phyloP scores from a whole-genome alignment of 2,888 invertebrate species.

The Marronus borbonicus region DNA sequence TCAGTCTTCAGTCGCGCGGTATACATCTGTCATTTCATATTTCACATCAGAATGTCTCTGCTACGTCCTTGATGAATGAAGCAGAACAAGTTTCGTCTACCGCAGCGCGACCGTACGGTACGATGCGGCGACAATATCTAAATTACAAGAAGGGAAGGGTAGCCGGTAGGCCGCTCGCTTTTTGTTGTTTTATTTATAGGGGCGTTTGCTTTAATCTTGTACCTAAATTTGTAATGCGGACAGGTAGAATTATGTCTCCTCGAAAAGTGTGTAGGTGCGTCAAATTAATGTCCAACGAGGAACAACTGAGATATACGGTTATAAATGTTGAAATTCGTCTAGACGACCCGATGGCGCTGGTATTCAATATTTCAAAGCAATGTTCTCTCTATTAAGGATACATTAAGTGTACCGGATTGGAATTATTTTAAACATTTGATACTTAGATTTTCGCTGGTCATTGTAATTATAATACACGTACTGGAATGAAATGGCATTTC shows the following conservation, averaged over 20 bases:
- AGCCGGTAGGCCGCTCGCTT: conserved; percentile 13
- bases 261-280: not conserved
- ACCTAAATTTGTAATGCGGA: conserved; percentile 14
- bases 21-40: conserved; percentile 35
- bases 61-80: conserved; percentile 30
- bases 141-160: conserved; percentile 11
- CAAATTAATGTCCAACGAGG: conserved; percentile 27
- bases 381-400: no score
- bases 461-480: no score
- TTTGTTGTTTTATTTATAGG: conserved; percentile 31
- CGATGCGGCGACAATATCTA: conserved; percentile 20
- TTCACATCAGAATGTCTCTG: conserved; percentile 18
- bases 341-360: not conserved
- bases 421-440: no score
- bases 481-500: no score
- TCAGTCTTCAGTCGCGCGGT: conserved; percentile 2
- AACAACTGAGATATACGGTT: not conserved
- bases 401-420: no score
- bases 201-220: conserved; percentile 37
- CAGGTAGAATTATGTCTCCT: conserved; percentile 24
- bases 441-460: no score
- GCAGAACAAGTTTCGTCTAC: not conserved
- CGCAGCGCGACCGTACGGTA: not conserved
- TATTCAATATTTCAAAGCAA: not conserved
- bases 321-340: conserved; percentile 2